These are phyloP conservation scores for Neodiprion fabricii DNA, from an alignment of 1,140 invertebrate genomes.

Conservation along the genomic window DNA sequence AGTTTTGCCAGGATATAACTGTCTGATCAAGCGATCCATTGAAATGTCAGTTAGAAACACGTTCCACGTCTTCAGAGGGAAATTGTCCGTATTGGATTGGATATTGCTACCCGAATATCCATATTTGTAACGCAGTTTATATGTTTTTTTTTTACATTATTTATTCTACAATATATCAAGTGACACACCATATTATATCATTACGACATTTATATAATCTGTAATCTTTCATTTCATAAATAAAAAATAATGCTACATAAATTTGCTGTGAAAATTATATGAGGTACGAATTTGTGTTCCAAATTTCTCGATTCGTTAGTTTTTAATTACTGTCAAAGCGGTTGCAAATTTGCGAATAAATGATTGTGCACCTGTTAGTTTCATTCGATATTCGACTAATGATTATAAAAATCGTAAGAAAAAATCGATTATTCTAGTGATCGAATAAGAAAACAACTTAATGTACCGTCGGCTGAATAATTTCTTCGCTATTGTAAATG, in stretches of 20 bases:
- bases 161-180: conserved; percentile 2
- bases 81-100: background rate
- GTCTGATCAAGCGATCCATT: background rate
- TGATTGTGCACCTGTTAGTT: too few species aligned
- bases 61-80: background rate
- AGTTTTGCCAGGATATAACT: too few species aligned
- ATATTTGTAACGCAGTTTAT: conserved; percentile 5
- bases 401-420: too few species aligned
- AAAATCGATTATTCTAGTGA: too few species aligned
- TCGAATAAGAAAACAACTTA: too few species aligned
- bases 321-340: too few species aligned
- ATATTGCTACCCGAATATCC: background rate
- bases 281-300: too few species aligned
- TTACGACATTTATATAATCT: conserved; percentile 6
- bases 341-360: too few species aligned
- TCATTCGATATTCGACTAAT: too few species aligned
- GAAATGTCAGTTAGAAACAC: background rate
- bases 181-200: background rate
- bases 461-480: too few species aligned
- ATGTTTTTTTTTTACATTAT: background rate
- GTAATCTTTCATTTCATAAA: background rate
- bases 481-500: too few species aligned
- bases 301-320: too few species aligned
- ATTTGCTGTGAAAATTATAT: background rate
- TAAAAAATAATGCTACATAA: background rate